These are phyloP conservation scores for Pollenia griseotomentosa DNA, from an alignment of 2,888 invertebrate species.

Conservation along the genomic window DNA sequence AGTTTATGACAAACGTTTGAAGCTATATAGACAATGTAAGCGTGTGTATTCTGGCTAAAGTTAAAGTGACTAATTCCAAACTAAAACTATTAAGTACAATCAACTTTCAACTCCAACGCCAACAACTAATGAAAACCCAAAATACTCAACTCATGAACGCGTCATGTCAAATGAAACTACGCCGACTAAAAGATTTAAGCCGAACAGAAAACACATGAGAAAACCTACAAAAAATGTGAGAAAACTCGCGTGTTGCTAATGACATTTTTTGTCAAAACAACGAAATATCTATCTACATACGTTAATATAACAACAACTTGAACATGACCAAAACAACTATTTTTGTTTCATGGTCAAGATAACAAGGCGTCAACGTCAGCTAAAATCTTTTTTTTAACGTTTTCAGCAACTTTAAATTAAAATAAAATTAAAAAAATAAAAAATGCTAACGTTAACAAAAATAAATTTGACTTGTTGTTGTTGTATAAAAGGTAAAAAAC, in stretches of 20 bases:
- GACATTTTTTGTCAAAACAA: constrained; percentile 41
- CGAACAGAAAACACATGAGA: neutral
- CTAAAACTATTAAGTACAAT: constrained; percentile 10
- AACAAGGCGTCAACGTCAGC: constrained; percentile 54
- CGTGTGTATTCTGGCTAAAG: neutral
- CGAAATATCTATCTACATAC: constrained; percentile 6
- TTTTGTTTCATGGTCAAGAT: constrained; percentile 74
- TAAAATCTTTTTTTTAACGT: constrained; percentile 15
- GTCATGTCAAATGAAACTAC: neutral
- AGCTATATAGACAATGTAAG: neutral
- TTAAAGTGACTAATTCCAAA: neutral
- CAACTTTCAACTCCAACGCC: constrained; percentile 17
- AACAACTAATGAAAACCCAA: neutral
- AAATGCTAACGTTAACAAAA: constrained; percentile 5
- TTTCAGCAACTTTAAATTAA: constrained; percentile 2
- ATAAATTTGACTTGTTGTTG: neutral
- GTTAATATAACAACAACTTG: constrained; percentile 5
- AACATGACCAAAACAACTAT: constrained; percentile 42
- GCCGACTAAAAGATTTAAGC: neutral
- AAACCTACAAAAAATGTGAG: constrained; percentile 42
- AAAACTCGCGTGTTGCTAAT: constrained; percentile 69
- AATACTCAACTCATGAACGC: neutral
- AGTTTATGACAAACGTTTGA: neutral
- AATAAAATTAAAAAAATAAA: constrained; percentile 9
- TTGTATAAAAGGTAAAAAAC: neutral